phyloP scores from a whole-genome alignment of 2,113 vertebrate species.

The Silurus asotus region DNA sequence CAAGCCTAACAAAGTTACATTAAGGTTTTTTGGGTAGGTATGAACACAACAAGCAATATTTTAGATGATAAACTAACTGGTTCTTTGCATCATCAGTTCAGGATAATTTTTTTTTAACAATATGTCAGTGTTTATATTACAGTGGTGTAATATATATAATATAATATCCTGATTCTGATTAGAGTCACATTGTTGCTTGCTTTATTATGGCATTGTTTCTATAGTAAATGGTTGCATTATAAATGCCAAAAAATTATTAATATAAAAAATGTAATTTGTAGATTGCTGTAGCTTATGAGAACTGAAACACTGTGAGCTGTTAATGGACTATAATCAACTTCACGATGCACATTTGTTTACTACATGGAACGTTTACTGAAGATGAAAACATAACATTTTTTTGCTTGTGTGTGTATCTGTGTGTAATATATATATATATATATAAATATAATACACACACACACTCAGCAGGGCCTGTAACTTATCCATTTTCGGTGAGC shows the following conservation, averaged over 20 bases:
- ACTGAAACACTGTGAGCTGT: not conserved
- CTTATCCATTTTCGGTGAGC: too few species aligned
- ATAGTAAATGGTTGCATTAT: not conserved
- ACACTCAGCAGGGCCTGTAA: too few species aligned
- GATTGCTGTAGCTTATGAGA: not conserved
- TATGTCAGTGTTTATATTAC: not conserved
- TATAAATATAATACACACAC: too few species aligned
- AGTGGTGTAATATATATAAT: not conserved
- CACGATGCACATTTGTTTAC: not conserved
- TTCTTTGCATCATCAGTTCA: not conserved
- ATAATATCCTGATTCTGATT: not conserved
- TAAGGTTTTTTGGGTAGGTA: not conserved
- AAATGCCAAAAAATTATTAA: not conserved
- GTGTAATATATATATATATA: too few species aligned
- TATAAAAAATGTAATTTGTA: not conserved
- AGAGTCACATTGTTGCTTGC: not conserved
- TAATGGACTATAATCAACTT: not conserved
- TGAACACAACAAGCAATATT: constrained; percentile 19
- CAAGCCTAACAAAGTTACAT: constrained; percentile 10
- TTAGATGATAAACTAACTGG: not conserved
- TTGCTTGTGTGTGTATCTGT: too few species aligned
- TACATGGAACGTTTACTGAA: not conserved
- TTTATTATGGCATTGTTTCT: not conserved
- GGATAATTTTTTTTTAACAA: not conserved
- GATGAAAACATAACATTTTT: not conserved